Evolutionary conservation across 1,140 invertebrate species (phyloP).

Genomic region (Ceratosolen solmsi): DNA sequence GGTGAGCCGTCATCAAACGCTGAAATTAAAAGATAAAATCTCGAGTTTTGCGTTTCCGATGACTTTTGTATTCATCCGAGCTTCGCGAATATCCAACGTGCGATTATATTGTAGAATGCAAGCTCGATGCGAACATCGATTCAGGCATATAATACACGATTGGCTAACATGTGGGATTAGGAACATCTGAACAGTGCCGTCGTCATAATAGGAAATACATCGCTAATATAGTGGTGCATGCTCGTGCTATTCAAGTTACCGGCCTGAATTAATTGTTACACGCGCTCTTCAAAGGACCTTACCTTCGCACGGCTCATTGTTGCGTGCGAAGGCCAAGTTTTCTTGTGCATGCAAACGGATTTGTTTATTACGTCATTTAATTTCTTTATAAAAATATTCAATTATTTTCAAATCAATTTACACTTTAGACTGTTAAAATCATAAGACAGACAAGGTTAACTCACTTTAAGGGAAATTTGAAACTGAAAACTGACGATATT

Average conservation of each 20-base stretch:
- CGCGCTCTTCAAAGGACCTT: conserved; percentile 3
- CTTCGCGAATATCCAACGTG: no score
- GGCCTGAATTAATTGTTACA: conserved; percentile 24
- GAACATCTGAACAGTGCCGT: no score
- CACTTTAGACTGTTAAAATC: not conserved
- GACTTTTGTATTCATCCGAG: no score
- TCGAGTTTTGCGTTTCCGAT: no score
- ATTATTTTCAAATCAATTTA: not conserved
- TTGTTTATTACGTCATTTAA: not conserved
- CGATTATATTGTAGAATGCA: no score
- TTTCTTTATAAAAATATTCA: not conserved
- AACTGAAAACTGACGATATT: no score
- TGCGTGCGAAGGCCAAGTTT: not conserved
- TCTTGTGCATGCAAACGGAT: not conserved
- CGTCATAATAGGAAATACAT: not conserved
- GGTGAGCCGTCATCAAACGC: no score
- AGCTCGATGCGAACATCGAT: no score
- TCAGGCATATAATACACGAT: not conserved
- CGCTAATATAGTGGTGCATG: not conserved
- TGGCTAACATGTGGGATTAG: not conserved
- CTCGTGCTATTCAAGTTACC: not conserved
- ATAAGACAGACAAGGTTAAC: not conserved
- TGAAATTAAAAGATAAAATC: no score
- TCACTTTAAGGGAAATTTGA: no score
- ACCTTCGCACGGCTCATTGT: not conserved